Evolutionary conservation across 2,888 invertebrate genomes (phyloP).

Genomic region (Belgica antarctica): DNA sequence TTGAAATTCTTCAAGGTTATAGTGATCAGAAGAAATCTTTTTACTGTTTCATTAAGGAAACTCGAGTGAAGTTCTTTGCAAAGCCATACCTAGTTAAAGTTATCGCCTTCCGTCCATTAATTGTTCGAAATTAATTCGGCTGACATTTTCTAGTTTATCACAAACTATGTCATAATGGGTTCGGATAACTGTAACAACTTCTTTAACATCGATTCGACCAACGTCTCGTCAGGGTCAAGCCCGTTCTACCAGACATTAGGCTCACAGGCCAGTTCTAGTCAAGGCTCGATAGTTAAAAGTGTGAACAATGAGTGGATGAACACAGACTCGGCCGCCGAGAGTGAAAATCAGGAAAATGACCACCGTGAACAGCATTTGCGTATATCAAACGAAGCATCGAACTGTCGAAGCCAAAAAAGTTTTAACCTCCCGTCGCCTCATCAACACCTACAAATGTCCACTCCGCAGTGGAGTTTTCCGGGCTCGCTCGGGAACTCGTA

Average conservation of each 20-base stretch:
- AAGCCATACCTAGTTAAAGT: neutral
- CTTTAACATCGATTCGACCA: neutral
- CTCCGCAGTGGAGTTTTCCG: conserved; percentile 25
- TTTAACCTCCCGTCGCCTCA: neutral
- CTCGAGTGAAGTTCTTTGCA: neutral
- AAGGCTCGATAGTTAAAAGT: neutral
- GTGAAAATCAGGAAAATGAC: neutral
- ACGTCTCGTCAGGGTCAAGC: neutral
- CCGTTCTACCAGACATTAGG: conserved; percentile 8
- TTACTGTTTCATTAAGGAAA: neutral
- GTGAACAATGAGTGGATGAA: conserved; percentile 19
- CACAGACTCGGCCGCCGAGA: neutral
- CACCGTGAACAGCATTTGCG: neutral
- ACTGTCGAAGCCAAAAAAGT: neutral
- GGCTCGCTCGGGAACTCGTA: conserved; percentile 46
- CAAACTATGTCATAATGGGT: conserved; percentile 29
- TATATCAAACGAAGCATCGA: neutral
- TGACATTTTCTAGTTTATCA: neutral
- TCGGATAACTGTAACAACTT: conserved; percentile 27
- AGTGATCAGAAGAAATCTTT: neutral
- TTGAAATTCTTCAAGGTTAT: neutral
- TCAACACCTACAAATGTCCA: neutral
- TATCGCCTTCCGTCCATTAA: neutral
- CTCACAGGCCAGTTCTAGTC: neutral
- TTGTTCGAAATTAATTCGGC: neutral